Conservation (phyloP, 2,888 invertebrate species). For the Microctonus brassicae region DNA sequence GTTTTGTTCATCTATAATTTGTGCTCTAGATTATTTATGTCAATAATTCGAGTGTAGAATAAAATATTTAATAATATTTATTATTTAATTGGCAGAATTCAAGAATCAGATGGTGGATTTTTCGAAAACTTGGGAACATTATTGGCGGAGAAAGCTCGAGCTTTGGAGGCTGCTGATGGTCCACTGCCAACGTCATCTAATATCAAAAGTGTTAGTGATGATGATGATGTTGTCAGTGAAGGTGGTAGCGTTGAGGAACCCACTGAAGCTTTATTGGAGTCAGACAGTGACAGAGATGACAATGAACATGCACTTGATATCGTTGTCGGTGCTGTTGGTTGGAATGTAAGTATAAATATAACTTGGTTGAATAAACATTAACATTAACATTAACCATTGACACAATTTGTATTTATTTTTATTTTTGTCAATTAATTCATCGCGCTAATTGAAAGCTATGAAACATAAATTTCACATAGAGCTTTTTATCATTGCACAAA, state of each 20-base stretch:
- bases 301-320: slow-evolving; percentile 74
- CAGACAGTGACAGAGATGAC: slow-evolving; percentile 78
- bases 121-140: slow-evolving; percentile 87
- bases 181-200: slow-evolving; percentile 56
- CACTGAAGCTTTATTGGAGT: slow-evolving; percentile 74
- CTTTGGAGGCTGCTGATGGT: slow-evolving; percentile 58
- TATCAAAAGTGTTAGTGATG: slow-evolving; percentile 68
- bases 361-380: neutral
- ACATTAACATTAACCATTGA: neutral
- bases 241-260: slow-evolving; percentile 57
- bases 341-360: slow-evolving; percentile 78
- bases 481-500: neutral
- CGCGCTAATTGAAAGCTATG: neutral
- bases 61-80: neutral
- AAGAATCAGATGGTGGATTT: slow-evolving; percentile 86
- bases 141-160: slow-evolving; percentile 68
- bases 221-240: slow-evolving; percentile 62
- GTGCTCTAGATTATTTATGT: neutral
- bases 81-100: slow-evolving; percentile 75
- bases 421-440: neutral
- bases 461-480: neutral
- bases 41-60: neutral
- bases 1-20: neutral
- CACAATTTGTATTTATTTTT: slow-evolving; percentile 15
- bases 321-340: slow-evolving; percentile 77